Evolutionary conservation across 2,113 vertebrate species (phyloP).

Genomic region (Cacatua alba): DNA sequence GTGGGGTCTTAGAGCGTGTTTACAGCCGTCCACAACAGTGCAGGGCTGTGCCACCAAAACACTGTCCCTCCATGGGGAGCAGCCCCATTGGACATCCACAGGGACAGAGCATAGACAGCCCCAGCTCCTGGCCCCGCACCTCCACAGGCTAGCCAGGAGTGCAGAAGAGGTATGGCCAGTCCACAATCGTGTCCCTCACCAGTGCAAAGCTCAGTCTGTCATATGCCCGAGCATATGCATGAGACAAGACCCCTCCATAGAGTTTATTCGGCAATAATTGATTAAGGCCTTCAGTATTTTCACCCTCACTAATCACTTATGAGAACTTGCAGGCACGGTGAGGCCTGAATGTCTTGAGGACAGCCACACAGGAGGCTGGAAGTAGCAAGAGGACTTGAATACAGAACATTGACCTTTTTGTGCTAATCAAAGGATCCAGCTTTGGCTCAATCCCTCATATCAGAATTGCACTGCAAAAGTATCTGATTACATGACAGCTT

Average conservation of each 20-base stretch:
- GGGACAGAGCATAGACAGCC: not conserved
- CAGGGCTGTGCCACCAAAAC: not conserved
- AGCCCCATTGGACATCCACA: accelerated
- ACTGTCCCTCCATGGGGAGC: not conserved
- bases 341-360: not conserved
- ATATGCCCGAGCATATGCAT: not conserved
- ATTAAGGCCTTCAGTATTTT: not conserved
- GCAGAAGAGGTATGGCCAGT: not conserved
- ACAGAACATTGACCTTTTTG: not conserved
- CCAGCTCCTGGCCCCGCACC: not conserved
- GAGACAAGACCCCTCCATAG: not conserved
- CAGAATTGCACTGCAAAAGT: not conserved
- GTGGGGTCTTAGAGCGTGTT: not conserved
- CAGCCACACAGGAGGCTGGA: not conserved
- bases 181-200: not conserved
- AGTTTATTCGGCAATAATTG: not conserved
- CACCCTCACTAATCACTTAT: not conserved
- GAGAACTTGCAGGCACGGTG: not conserved
- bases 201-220: not conserved
- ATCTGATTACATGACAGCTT: not conserved
- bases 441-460: not conserved
- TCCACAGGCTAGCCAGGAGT: not conserved
- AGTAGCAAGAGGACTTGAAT: not conserved
- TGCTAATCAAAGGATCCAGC: not conserved
- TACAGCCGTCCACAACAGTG: not conserved